Evolutionary conservation across 2,888 invertebrate species (phyloP).

Genomic region (Drosophila phalerata): DNA sequence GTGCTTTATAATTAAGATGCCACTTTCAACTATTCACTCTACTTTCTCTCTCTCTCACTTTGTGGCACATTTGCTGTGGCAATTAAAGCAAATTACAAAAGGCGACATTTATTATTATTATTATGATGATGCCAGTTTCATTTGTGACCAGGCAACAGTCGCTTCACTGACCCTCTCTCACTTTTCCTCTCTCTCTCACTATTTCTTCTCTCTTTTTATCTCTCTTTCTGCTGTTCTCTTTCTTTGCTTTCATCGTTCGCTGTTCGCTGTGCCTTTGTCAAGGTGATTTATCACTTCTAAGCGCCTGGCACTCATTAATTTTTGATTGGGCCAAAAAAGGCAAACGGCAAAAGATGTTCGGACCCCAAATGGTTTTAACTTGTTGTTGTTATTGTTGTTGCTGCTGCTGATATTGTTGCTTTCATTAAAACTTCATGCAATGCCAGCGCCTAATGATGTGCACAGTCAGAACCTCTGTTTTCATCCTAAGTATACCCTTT

Average conservation of each 20-base stretch:
- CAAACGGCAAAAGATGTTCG: constrained; percentile 64
- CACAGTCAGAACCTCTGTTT: constrained; percentile 28
- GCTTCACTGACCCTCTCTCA: background rate
- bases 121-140: constrained; percentile 47
- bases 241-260: background rate
- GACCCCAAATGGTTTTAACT: constrained; percentile 38
- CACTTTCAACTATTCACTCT: constrained; percentile 31
- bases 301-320: constrained; percentile 83
- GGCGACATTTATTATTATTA: constrained; percentile 79
- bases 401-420: constrained; percentile 32
- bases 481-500: constrained; percentile 6
- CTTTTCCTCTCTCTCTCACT: background rate
- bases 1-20: constrained; percentile 56
- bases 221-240: background rate
- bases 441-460: constrained; percentile 67
- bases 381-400: constrained; percentile 25
- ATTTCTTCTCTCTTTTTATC: background rate
- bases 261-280: constrained; percentile 68
- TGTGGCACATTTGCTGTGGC: constrained; percentile 58
- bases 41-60: background rate
- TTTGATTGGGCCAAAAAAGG: constrained; percentile 81
- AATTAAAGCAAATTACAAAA: constrained; percentile 74
- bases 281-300: constrained; percentile 83
- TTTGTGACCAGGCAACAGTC: constrained; percentile 30
- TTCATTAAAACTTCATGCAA: constrained; percentile 82